These are phyloP conservation scores for Lordiphosa mommai DNA, from an alignment of 1,140 invertebrate species.

Conservation along the genomic window DNA sequence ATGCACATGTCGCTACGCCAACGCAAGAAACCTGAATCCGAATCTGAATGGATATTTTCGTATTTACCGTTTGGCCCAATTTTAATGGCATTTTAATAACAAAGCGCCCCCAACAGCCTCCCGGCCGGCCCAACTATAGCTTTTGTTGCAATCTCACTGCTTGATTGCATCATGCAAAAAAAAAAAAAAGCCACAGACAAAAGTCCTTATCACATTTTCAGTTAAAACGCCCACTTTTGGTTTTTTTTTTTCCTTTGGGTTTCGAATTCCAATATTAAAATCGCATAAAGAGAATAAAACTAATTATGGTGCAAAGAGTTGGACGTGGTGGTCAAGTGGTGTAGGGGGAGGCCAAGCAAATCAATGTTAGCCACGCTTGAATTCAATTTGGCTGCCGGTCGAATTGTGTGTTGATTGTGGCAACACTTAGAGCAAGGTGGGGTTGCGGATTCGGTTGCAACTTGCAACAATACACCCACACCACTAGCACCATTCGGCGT, in stretches of 20 bases:
- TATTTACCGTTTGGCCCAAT: conserved; percentile 57
- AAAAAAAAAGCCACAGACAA: conserved; percentile 8
- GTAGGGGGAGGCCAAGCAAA: conserved; percentile 33
- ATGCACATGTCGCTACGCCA: conserved; percentile 34
- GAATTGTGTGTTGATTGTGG: conserved; percentile 44
- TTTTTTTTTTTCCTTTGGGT: conserved; percentile 20
- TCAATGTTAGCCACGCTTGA: conserved; percentile 67
- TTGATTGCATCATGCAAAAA: conserved; percentile 59
- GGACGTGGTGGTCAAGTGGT: background rate
- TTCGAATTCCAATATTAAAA: conserved; percentile 59
- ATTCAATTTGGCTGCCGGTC: conserved; percentile 52
- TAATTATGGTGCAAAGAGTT: conserved; percentile 42
- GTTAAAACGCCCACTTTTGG: conserved; percentile 49
- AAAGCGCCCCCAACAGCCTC: conserved; percentile 13
- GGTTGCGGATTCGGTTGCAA: conserved; percentile 12
- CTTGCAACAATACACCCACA: conserved; percentile 20
- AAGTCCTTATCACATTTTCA: conserved; percentile 58
- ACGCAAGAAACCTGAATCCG: background rate
- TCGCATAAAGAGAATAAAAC: conserved; percentile 66
- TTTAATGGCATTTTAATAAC: conserved; percentile 70
- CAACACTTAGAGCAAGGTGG: conserved; percentile 4
- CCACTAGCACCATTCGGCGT: conserved; percentile 22
- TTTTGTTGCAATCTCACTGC: conserved; percentile 51
- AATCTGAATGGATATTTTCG: conserved; percentile 1
- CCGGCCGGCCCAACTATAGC: conserved; percentile 1